These are phyloP conservation scores for Orchestia grillus DNA, from an alignment of 1,140 invertebrate genomes.

Conservation along the genomic window DNA sequence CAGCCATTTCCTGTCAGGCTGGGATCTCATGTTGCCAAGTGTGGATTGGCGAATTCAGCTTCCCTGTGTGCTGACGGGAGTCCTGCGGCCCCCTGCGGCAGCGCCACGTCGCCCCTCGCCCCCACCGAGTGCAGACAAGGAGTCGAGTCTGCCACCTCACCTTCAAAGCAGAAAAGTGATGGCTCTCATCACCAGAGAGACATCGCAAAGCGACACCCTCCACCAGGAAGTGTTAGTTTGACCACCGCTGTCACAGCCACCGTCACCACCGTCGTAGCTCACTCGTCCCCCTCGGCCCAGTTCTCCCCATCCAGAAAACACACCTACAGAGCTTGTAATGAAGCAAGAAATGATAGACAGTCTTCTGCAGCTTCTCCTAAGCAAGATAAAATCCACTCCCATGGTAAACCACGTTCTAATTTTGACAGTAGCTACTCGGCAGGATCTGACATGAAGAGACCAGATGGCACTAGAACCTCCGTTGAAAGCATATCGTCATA, in stretches of 20 bases:
- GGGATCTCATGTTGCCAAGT: background rate
- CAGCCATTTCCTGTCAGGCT: background rate
- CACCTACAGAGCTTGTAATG: background rate
- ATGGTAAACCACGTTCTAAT: background rate
- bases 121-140: background rate
- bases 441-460: background rate
- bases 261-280: background rate
- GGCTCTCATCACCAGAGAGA: background rate
- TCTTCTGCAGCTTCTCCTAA: background rate
- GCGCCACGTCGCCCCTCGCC: background rate
- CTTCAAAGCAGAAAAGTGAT: background rate
- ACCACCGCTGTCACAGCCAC: background rate
- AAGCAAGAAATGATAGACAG: background rate
- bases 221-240: background rate
- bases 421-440: background rate
- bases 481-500: background rate
- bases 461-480: background rate
- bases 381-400: background rate
- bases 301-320: constrained; percentile 38
- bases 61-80: background rate
- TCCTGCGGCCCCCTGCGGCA: background rate
- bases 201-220: too few relatives aligned
- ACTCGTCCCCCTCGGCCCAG: background rate
- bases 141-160: background rate
- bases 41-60: background rate